Evolutionary conservation across 2,888 invertebrate species (phyloP).

Genomic region (Agriopis marginaria): DNA sequence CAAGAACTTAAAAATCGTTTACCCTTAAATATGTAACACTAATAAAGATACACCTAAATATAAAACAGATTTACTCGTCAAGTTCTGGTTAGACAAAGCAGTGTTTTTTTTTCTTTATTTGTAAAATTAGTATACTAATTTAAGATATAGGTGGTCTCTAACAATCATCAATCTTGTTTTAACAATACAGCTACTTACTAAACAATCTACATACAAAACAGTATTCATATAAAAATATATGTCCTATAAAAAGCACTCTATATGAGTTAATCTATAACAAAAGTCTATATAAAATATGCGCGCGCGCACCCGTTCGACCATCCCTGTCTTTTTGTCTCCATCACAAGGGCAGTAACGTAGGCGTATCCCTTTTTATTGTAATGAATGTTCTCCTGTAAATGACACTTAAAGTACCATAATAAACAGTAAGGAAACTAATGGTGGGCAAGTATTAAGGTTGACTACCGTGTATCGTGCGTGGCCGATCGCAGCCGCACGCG

Average conservation of each 20-base stretch:
- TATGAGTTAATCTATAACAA: slow-evolving; percentile 23
- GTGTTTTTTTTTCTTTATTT: too few relatives aligned
- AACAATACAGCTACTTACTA: neutral
- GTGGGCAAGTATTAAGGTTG: too few relatives aligned
- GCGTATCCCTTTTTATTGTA: slow-evolving; percentile 68
- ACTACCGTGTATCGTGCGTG: too few relatives aligned
- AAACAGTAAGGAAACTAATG: slow-evolving; percentile 43
- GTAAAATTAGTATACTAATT: too few relatives aligned
- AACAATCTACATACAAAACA: neutral
- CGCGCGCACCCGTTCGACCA: slow-evolving; percentile 55
- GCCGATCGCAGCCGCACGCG: too few relatives aligned
- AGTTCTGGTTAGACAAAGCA: too few relatives aligned
- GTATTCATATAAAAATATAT: neutral
- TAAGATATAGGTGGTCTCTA: too few relatives aligned
- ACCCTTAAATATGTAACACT: too few relatives aligned
- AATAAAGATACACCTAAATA: too few relatives aligned
- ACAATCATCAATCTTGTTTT: neutral
- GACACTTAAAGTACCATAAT: slow-evolving; percentile 48
- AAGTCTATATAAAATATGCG: slow-evolving; percentile 58
- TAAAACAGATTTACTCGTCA: too few relatives aligned
- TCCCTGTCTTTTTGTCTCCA: slow-evolving; percentile 57
- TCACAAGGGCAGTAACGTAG: slow-evolving; percentile 52
- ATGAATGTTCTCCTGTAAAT: slow-evolving; percentile 63
- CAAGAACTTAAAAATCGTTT: too few relatives aligned
- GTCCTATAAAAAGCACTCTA: slow-evolving; percentile 6